These are phyloP conservation scores for Drosophila ustulata DNA, from an alignment of 2,888 invertebrate genomes.

Conservation along the genomic window DNA sequence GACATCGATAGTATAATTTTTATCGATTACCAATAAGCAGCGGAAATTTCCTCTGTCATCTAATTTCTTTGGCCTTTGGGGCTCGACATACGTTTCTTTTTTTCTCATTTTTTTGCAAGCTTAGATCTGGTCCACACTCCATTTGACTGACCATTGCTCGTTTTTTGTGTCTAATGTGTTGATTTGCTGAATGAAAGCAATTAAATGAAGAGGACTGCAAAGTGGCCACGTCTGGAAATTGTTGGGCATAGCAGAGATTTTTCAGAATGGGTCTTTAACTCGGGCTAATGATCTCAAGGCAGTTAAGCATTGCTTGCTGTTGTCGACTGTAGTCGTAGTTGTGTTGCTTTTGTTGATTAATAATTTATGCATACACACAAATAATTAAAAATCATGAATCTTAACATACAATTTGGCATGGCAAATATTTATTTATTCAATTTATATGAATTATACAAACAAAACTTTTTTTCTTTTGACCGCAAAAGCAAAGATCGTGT, in stretches of 20 bases:
- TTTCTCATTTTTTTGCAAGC: conserved; percentile 5
- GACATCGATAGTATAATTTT: background rate
- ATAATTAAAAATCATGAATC: conserved; percentile 61
- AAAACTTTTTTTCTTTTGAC: conserved; percentile 14
- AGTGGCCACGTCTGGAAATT: conserved; percentile 48
- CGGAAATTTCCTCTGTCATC: conserved; percentile 2
- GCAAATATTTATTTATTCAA: conserved; percentile 67
- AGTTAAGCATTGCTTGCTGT: conserved; percentile 3
- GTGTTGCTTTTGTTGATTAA: conserved; percentile 44
- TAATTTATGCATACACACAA: conserved; percentile 51
- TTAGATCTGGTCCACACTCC: conserved; percentile 32
- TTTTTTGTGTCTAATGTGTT: conserved; percentile 48
- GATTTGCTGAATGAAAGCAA: conserved; percentile 76
- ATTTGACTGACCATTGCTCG: conserved; percentile 13
- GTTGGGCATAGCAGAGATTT: conserved; percentile 21
- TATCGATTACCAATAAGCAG: background rate
- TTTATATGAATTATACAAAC: conserved; percentile 36
- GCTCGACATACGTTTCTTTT: background rate
- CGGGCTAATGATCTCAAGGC: conserved; percentile 59
- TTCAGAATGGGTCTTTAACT: conserved; percentile 14
- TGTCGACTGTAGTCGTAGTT: conserved; percentile 4
- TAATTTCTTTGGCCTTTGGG: conserved; percentile 7
- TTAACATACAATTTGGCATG: conserved; percentile 52
- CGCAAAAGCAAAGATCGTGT: conserved; percentile 14
- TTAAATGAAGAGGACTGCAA: conserved; percentile 66